phyloP scores from a whole-genome alignment of 1,140 invertebrate genomes.

The Rhagoletis pomonella region DNA sequence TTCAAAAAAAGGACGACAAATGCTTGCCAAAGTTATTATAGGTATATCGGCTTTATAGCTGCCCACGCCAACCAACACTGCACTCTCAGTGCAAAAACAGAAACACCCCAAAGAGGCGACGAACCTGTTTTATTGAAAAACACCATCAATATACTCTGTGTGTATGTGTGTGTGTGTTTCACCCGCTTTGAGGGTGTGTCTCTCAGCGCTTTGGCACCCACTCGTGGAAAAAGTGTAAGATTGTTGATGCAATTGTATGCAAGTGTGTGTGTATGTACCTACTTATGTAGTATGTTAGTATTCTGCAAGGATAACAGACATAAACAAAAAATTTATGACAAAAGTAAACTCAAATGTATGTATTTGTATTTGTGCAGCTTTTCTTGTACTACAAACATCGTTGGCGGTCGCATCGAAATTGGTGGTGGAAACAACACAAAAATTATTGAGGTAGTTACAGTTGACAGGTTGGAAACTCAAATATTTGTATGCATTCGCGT shows the following conservation, averaged over 20 bases:
- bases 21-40: not conserved
- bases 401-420: slow-evolving; percentile 4
- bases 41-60: not conserved
- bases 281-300: not conserved
- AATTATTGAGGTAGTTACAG: slow-evolving; percentile 46
- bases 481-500: not conserved
- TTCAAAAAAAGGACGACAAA: not conserved
- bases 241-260: no score
- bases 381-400: not conserved
- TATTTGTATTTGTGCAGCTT: not conserved
- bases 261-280: not conserved
- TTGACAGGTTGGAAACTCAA: not conserved
- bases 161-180: slow-evolving; percentile 19
- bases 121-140: slow-evolving; percentile 42
- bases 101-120: slow-evolving; percentile 23
- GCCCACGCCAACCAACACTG: not conserved
- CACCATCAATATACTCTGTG: not conserved
- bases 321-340: not conserved
- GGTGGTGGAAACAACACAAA: slow-evolving; percentile 25
- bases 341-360: slow-evolving; percentile 2
- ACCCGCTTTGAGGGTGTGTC: slow-evolving; percentile 39
- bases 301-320: slow-evolving; percentile 35
- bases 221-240: not conserved
- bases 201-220: slow-evolving; percentile 15
- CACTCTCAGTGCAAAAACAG: not conserved